phyloP scores from a whole-genome alignment of 2,797 vertebrate species.

The Dermochelys coriacea region DNA sequence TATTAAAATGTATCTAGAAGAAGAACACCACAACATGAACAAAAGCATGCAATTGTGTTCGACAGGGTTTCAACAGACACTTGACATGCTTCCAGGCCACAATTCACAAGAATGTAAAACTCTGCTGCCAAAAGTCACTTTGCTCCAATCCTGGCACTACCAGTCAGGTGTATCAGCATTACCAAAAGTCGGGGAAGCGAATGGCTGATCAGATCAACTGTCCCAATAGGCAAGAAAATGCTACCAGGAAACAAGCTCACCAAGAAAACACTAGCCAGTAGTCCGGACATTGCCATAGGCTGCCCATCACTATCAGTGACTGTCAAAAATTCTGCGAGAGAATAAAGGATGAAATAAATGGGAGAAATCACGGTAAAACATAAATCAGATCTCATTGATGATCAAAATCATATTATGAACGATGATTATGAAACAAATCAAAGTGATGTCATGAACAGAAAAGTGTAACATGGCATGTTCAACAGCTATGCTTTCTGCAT shows the following conservation, averaged over 20 bases:
- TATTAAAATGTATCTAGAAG: constrained; percentile 14
- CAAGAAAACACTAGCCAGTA: constrained; percentile 47
- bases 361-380: constrained; percentile 47
- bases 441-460: background rate
- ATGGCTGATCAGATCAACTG: constrained; percentile 2
- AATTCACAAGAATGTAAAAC: fast-evolving
- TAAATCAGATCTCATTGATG: background rate
- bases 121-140: background rate
- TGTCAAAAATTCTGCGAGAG: constrained; percentile 56
- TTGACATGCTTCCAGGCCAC: background rate
- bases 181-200: background rate
- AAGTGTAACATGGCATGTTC: background rate
- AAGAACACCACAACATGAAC: constrained; percentile 38
- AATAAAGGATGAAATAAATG: constrained; percentile 41
- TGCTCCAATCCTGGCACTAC: background rate
- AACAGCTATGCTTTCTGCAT: background rate
- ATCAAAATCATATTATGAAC: background rate
- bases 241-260: constrained; percentile 38
- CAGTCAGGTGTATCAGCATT: background rate
- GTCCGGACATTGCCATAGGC: constrained; percentile 66
- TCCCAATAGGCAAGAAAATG: constrained; percentile 1
- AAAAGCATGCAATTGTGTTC: constrained; percentile 13
- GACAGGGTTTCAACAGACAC: background rate
- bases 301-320: constrained; percentile 54
- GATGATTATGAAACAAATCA: background rate